phyloP scores from a whole-genome alignment of 1,140 invertebrate species.

The Oedothorax gibbosus region DNA sequence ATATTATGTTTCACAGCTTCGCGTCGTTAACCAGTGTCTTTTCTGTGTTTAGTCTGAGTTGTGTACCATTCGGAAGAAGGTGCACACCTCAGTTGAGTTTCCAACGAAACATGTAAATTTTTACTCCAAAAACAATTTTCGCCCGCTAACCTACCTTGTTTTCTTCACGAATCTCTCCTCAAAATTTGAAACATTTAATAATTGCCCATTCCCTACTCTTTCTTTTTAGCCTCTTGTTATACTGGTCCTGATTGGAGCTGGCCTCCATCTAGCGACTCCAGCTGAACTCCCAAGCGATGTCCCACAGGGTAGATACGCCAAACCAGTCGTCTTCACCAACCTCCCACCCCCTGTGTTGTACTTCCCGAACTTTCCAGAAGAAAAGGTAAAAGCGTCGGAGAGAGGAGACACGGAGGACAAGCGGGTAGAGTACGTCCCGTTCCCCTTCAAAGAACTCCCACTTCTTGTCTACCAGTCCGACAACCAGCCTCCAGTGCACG shows the following conservation, averaged over 20 bases:
- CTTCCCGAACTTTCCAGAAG: conserved; percentile 68
- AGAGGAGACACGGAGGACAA: conserved; percentile 59
- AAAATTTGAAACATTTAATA: background rate
- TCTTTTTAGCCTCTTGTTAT: background rate
- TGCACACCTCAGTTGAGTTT: background rate
- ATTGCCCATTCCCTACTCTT: background rate
- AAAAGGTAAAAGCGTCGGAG: conserved; percentile 11
- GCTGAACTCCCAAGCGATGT: background rate
- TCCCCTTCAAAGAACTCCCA: conserved; percentile 70
- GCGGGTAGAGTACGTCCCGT: conserved; percentile 69
- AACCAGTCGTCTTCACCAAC: conserved; percentile 70
- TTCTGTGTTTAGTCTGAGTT: too few relatives aligned
- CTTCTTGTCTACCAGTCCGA: conserved; percentile 69
- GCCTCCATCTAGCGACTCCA: background rate
- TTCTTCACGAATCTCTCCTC: background rate
- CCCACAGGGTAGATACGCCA: conserved; percentile 65
- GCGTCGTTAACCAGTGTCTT: too few relatives aligned
- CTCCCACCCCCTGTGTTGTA: conserved; percentile 70
- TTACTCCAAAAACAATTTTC: background rate
- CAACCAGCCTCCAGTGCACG: conserved; percentile 62
- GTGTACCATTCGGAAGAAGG: background rate
- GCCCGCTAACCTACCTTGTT: background rate
- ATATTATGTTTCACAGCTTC: too few relatives aligned
- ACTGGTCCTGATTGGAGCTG: background rate
- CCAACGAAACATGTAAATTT: background rate